These are phyloP conservation scores for Rhinopomastus cyanomelas DNA, from an alignment of 2,113 vertebrate species.

Conservation along the genomic window DNA sequence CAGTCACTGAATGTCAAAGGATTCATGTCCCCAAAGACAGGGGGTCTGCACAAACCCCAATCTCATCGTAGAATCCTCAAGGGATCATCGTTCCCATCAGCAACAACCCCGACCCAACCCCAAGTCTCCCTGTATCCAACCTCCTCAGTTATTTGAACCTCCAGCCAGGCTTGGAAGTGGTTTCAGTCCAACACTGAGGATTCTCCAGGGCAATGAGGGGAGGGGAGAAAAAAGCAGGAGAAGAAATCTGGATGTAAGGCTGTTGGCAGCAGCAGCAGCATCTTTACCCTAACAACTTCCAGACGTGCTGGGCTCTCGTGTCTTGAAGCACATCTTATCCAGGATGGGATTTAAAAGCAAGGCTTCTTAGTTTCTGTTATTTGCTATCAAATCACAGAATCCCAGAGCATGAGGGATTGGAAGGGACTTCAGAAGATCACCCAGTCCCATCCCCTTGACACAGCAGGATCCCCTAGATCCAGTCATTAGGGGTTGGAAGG, in stretches of 20 bases:
- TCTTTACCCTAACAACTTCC: background rate
- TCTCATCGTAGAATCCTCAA: too few relatives aligned
- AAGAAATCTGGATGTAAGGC: background rate
- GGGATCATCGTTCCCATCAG: background rate
- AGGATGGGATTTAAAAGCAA: background rate
- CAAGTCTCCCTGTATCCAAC: background rate
- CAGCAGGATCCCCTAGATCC: too few relatives aligned
- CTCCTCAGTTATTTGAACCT: background rate
- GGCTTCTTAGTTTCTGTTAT: background rate
- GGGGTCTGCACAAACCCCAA: background rate
- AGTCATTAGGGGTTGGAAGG: too few relatives aligned
- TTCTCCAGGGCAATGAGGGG: background rate
- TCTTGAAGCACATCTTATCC: background rate
- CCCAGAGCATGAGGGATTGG: too few relatives aligned
- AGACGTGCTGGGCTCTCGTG: fast-evolving
- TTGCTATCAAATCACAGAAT: background rate
- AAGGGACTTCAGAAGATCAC: too few relatives aligned
- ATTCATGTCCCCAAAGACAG: background rate
- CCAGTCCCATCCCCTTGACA: too few relatives aligned
- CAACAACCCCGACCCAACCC: background rate
- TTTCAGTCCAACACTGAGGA: background rate
- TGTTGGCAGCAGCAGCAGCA: background rate
- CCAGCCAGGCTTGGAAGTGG: background rate
- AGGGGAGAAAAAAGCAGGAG: background rate
- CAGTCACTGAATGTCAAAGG: background rate